Base-by-base conservation (phyloP, 2,797 vertebrate genomes). In the Acanthurus lineatus region DNA sequence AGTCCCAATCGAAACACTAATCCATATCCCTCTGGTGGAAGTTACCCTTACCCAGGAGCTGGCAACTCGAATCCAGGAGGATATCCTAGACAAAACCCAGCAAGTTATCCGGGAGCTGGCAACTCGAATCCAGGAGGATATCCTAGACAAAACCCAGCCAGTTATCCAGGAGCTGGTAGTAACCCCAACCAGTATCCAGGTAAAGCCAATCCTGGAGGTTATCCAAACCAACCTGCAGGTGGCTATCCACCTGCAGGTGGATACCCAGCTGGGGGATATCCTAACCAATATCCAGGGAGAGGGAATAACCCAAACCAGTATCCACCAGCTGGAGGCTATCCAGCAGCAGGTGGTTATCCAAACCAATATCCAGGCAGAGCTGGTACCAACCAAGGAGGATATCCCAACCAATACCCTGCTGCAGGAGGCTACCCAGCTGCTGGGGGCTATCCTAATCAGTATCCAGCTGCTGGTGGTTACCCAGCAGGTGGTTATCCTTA, bases 21-120 rank as follows among this genome's bases (percentile, higher is more conserved):
- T 42, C 93, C 93, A 0, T 94, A 94, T 64, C 93, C 93, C 3
- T 2, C 85, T 10, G 92, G 92, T 38, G 95, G 95, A 49, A 95
- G 85, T 77, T 94, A 95, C 47, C 91, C 92, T 9, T 51, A 86
- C 20, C 91, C 91, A 38, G 89, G 87, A 62, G 20, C 25, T 17
- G 88, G 89, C 51, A 90, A 87, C 42, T 78, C 83, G 14, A 91
- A 92, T 28, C 69, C 66, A 42, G 91, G 79, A 60, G 89, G 89
- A 17, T 44, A 84, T 68, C 86, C 90, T 14, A 84, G 76, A 71
- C 93, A 91, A 62, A 92, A 93, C 56, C 92, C 90, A 38, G 72
- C 69, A n/a, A 84, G 73, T 59, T 57, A 92, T 40, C 92, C 90
- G 42, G 90, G 61, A 32, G 83, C 25, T 15, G 73, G 71, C 1